A percentile compares a stretch with the other conserved stretches of the same genome.
These are phyloP conservation scores for Pseudanteris insignis DNA, from an alignment of 2,888 invertebrate species.

Conservation along the genomic window DNA sequence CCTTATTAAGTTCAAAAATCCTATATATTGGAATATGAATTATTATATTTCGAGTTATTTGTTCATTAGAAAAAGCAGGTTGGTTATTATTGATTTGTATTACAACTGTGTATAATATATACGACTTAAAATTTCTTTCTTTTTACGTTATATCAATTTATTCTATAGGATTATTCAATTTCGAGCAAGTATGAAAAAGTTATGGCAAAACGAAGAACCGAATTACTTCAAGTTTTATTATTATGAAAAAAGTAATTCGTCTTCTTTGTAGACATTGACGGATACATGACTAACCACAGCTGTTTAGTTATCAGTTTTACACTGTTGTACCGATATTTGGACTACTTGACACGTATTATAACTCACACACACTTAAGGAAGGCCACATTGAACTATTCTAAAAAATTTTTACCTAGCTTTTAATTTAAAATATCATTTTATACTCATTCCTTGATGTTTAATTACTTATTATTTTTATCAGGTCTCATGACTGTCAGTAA, in stretches of 20 bases:
- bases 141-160: too few relatives aligned
- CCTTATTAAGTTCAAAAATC: too few relatives aligned
- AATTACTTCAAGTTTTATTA: too few relatives aligned
- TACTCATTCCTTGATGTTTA: slow-evolving; percentile 5
- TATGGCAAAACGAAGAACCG: too few relatives aligned
- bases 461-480: slow-evolving; percentile 11
- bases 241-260: slow-evolving; percentile 6
- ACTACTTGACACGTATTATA: slow-evolving; percentile 52
- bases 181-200: slow-evolving; percentile 38
- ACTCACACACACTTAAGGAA: slow-evolving; percentile 62
- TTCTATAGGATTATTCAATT: slow-evolving; percentile 46
- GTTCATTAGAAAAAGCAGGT: too few relatives aligned
- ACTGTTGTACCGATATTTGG: slow-evolving; percentile 15
- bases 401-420: slow-evolving; percentile 58
- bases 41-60: too few relatives aligned
- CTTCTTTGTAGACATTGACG: slow-evolving; percentile 15
- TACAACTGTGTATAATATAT: too few relatives aligned
- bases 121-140: too few relatives aligned
- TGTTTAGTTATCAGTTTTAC: slow-evolving; percentile 9
- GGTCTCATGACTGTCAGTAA: slow-evolving; percentile 9
- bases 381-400: slow-evolving; percentile 67
- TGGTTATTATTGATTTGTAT: too few relatives aligned
- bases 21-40: too few relatives aligned
- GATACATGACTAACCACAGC: slow-evolving; percentile 19
- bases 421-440: slow-evolving; percentile 51